Percentiles rank a stretch among this genome's conserved stretches.
These are phyloP conservation scores for Drosophila paranaensis DNA, from an alignment of 2,888 invertebrate genomes.

Conservation along the genomic window DNA sequence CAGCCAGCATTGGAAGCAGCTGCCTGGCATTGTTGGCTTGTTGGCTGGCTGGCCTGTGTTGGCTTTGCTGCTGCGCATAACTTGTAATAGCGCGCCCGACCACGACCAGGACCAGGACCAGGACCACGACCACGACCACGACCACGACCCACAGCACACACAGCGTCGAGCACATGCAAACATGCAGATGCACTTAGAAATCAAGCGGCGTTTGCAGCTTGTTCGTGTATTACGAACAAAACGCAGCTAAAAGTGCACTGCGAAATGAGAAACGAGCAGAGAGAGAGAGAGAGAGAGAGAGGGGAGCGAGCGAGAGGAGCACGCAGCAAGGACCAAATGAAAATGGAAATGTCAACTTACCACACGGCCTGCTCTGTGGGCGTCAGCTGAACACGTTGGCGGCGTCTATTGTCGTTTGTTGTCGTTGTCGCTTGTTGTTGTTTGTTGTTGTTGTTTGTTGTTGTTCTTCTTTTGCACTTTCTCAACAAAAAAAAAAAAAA, in stretches of 20 bases:
- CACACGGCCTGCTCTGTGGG: constrained; percentile 48
- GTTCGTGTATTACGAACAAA: constrained; percentile 31
- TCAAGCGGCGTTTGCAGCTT: constrained; percentile 50
- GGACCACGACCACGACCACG: not conserved
- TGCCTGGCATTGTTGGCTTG: constrained; percentile 29
- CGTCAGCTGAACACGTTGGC: constrained; percentile 34
- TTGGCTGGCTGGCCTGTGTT: constrained; percentile 17
- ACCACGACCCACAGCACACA: not conserved
- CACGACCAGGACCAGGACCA: constrained; percentile 1
- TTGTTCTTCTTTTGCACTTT: constrained; percentile 15
- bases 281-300: too few relatives aligned
- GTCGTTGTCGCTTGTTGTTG: not conserved
- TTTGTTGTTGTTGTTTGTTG: constrained; percentile 3
- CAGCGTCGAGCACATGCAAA: constrained; percentile 13
- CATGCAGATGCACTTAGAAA: constrained; percentile 51
- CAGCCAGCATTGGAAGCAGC: constrained; percentile 23
- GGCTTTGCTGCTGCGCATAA: constrained; percentile 54
- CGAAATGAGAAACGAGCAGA: constrained; percentile 16
- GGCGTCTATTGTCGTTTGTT: constrained; percentile 5
- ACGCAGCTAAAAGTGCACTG: constrained; percentile 58
- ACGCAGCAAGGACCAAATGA: constrained; percentile 6
- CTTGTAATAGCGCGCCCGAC: constrained; percentile 69
- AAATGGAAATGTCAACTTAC: constrained; percentile 73
- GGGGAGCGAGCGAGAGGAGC: not conserved
- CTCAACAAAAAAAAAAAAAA: constrained; percentile 22